Percentiles rank a stretch among this genome's conserved stretches.
Evolutionary conservation across 2,113 vertebrate species (phyloP).

Genomic region (Boleophthalmus pectinirostris): DNA sequence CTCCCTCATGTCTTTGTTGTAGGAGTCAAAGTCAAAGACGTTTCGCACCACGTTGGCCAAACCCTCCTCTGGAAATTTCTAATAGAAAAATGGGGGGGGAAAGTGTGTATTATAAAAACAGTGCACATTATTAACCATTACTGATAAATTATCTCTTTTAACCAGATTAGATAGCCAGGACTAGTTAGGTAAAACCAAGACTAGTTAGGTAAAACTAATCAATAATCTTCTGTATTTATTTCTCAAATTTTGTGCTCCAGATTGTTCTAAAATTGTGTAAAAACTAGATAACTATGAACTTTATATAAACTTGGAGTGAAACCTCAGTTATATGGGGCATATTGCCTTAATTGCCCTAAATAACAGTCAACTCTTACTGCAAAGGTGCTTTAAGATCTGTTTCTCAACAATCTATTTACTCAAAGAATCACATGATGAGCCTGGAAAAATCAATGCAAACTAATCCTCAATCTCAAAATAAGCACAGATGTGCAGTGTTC

Average conservation of each 20-base stretch:
- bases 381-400: background rate
- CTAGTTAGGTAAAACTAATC: too few relatives aligned
- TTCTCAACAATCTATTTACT: background rate
- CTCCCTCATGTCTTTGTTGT: slow-evolving; percentile 90
- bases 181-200: too few relatives aligned
- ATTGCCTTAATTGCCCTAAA: background rate
- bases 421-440: background rate
- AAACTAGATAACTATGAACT: too few relatives aligned
- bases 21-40: slow-evolving; percentile 98
- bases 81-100: slow-evolving; percentile 8
- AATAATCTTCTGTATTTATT: too few relatives aligned
- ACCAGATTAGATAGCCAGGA: too few relatives aligned
- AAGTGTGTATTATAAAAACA: background rate
- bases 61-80: slow-evolving; percentile 95
- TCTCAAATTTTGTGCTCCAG: too few relatives aligned
- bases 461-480: background rate
- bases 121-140: too few relatives aligned
- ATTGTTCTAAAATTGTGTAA: too few relatives aligned
- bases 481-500: background rate
- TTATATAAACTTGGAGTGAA: too few relatives aligned
- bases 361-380: background rate
- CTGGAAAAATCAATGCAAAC: slow-evolving; percentile 4
- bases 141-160: too few relatives aligned
- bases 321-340: background rate
- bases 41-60: slow-evolving; percentile 91